These are phyloP conservation scores for Drosophila elegans DNA, from an alignment of 1,140 invertebrate genomes.

Conservation along the genomic window DNA sequence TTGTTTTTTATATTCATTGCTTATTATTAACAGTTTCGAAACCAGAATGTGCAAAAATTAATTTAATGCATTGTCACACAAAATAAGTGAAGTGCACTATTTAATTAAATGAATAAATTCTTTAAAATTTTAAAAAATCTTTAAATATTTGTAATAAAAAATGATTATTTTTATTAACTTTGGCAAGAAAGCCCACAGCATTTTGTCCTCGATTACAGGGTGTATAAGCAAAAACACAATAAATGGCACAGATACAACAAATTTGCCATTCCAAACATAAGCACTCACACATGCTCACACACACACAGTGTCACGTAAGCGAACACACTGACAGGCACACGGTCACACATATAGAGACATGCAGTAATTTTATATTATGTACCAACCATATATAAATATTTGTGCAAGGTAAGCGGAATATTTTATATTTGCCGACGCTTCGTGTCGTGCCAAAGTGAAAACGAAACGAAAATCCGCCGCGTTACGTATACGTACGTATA, in stretches of 20 bases:
- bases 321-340: constrained; percentile 21
- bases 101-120: no score
- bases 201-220: constrained; percentile 22
- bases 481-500: constrained; percentile 44
- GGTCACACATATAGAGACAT: constrained; percentile 34
- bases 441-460: constrained; percentile 31
- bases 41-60: no score
- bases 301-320: constrained; percentile 5
- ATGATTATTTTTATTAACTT: no score
- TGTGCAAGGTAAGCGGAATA: constrained; percentile 81
- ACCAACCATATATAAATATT: constrained; percentile 72
- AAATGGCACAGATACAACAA: constrained; percentile 54
- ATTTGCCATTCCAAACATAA: constrained; percentile 59
- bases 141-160: no score
- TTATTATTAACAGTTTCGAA: no score
- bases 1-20: no score
- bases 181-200: neutral
- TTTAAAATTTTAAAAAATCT: no score
- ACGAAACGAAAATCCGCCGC: constrained; percentile 32
- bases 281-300: constrained; percentile 21
- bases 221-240: constrained; percentile 46
- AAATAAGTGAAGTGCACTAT: no score
- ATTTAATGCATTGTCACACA: no score
- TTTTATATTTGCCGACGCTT: constrained; percentile 65
- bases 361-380: constrained; percentile 77